Base-by-base conservation (phyloP, 2,888 invertebrate species). In the Odontocolon sp. region DNA sequence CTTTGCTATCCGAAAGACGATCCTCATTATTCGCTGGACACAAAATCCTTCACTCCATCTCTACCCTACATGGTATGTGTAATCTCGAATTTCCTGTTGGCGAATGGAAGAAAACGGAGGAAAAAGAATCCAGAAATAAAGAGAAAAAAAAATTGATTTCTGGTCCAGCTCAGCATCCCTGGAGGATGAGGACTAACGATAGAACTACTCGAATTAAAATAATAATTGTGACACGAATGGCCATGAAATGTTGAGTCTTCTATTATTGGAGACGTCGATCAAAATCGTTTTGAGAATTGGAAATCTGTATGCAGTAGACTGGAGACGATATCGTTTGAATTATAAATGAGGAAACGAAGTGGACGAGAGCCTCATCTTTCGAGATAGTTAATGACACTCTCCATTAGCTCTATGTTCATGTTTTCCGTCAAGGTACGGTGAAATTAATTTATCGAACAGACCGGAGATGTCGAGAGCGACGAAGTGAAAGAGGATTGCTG, bases 11-110 rank as follows among this genome's bases (percentile, higher is more conserved):
- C 42, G 40, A 16, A 64, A 67, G 63, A 74, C 77, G 77, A 70
- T 67, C 70, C 52, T 74, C 77, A 63, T 68, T 73, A 71, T 76
- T 77, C 72, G 61, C 56, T 61, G 40, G 57, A 73, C 69, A 66
- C 33, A 50, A 64, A 73, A 59, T 56, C 23, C 63, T 61, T 47
- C 23, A 57, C 21, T 40, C 5, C 16, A 61, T 31, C 56, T 64
- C 59, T 52, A 59, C 45, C 42, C 63, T 38, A 47, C 50, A 50
- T 73, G n/a, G 61, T 67, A 63, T 57, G 18, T 50, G 31, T 14
- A 47, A 45, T 67, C 63, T 74, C 26, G 31, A 40, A 63, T 57
- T 63, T 63, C 63, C 63, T 31, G 8, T 8, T 18, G 26, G 40
- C 18, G 42, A 52, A 42, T 31, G 18, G 36, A 3, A 16, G 21